A percentile compares a stretch with the other conserved stretches of the same genome.
Evolutionary conservation across 2,113 vertebrate species (phyloP).

Genomic region (Tenrec ecaudatus): DNA sequence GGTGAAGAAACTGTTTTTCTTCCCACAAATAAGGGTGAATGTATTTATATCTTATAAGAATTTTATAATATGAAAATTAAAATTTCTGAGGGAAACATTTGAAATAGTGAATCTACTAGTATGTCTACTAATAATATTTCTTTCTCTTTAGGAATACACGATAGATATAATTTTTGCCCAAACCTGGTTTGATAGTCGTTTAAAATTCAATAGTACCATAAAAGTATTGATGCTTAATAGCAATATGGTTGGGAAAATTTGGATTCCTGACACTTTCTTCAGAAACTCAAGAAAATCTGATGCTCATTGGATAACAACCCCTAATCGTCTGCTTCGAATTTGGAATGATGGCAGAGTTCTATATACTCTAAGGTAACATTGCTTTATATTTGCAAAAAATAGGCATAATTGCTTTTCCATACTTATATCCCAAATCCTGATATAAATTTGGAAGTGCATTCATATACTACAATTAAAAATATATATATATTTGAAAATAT

Average conservation of each 20-base stretch:
- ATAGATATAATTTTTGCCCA: constrained; percentile 99
- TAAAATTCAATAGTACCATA: constrained; percentile 98
- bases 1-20: neutral
- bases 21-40: neutral
- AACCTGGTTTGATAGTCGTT: constrained; percentile 97
- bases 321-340: constrained; percentile 96
- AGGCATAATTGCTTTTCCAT: neutral
- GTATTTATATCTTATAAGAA: neutral
- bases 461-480: neutral
- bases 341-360: constrained; percentile 97
- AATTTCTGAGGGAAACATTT: neutral
- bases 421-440: neutral
- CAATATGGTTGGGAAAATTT: constrained; percentile 99
- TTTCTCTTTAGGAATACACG: constrained; percentile 93
- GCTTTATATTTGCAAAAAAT: neutral
- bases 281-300: constrained; percentile 98
- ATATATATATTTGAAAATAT: neutral
- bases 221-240: constrained; percentile 98
- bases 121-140: constrained; percentile 61
- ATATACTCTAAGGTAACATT: constrained; percentile 95
- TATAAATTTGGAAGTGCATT: neutral
- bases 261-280: constrained; percentile 99
- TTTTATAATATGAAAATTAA: neutral
- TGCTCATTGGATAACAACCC: constrained; percentile 99
- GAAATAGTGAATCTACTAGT: neutral